These are phyloP conservation scores for Luidia sarsii DNA, from an alignment of 53 echinoderm and acorn worm species.

Conservation along the genomic window DNA sequence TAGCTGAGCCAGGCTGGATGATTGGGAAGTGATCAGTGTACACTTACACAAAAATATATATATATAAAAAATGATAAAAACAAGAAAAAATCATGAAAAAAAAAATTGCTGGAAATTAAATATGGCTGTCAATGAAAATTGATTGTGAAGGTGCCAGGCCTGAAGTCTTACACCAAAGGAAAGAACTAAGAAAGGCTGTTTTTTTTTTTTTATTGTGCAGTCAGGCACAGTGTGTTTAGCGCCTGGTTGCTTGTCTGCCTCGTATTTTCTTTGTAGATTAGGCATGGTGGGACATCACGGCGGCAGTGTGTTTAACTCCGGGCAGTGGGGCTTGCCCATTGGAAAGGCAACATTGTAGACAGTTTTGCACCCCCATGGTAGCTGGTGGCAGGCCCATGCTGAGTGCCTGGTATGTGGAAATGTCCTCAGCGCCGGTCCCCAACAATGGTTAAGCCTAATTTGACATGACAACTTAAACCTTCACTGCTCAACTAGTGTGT, in stretches of 20 bases:
- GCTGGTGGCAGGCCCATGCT: slow-evolving; percentile 8
- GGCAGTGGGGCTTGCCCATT: slow-evolving; percentile 5
- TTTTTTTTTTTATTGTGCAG: too few relatives aligned
- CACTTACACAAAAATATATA: slow-evolving; percentile 5
- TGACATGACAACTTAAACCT: slow-evolving; percentile 49
- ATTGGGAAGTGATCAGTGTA: slow-evolving; percentile 51
- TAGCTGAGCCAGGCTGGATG: neutral
- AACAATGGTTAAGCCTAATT: slow-evolving; percentile 46
- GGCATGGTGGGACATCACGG: slow-evolving; percentile 26
- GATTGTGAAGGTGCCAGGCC: slow-evolving; percentile 18
- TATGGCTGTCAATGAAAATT: slow-evolving; percentile 54
- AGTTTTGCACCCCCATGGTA: slow-evolving; percentile 12
- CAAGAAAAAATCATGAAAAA: too few relatives aligned
- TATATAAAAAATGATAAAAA: too few relatives aligned
- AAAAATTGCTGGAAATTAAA: slow-evolving; percentile 9
- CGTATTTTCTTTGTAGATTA: neutral
- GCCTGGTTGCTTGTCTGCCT: neutral
- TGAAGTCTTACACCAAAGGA: too few relatives aligned
- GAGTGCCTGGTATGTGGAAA: slow-evolving; percentile 35
- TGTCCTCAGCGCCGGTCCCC: neutral
- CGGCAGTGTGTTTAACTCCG: slow-evolving; percentile 34
- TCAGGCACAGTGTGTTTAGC: too few relatives aligned
- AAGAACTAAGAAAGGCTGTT: too few relatives aligned
- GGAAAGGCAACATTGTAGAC: slow-evolving; percentile 36
- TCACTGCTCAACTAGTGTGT: slow-evolving; percentile 11